Base-by-base conservation (phyloP, 2,888 invertebrate species). In the Steinernema scapterisci region DNA sequence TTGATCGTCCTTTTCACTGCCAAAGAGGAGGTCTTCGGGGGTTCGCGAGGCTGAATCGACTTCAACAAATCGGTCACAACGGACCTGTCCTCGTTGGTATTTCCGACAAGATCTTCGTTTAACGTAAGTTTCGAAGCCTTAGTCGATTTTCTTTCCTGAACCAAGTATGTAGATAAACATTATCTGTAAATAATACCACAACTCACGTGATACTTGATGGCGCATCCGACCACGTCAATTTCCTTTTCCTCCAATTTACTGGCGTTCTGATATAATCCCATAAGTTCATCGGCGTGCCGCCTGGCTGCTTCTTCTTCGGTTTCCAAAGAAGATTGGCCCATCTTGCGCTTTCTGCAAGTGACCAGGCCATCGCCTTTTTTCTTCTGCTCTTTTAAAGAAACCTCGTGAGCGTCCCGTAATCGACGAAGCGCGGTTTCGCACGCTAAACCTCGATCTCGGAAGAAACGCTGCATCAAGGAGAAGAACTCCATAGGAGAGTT, bases 371-470 rank as follows among this genome's bases (percentile, higher is more conserved):
- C 31, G 27, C 27, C 13, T 16, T 63, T 63, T 7, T 1, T 16
- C 13, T 31, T 31, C 31, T 63, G 63, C 27, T 16, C 27, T 11
- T 13, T 13, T 31, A 63, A n/a, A 6, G 63, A 63, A 21, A 1
- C 11, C 19, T 63, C 63, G 63, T 63, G 31, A 11, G 11, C 16
- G 1, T 63, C 16, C 16, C 63, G 63, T 31, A 63, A 13, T 1
- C 31, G 31, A 13, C 27, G 27, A 21, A 63, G 63, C 23, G 63
- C 23, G n/a, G 31, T 31, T 31, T 63, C 63, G 27, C 63, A 63
- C 31, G 63, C 63, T 2, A 79, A 11, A 0, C 77, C 80, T 2
- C 77, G 73, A 46, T 82, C 82, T 1, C 23, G 23, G 51, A 81
- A 81, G 71, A 81, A 81, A n/a, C 78, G 74, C 51, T 44, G 38